Conservation (phyloP, 2,113 vertebrate species). For the Chlorocebus sabaeus region DNA sequence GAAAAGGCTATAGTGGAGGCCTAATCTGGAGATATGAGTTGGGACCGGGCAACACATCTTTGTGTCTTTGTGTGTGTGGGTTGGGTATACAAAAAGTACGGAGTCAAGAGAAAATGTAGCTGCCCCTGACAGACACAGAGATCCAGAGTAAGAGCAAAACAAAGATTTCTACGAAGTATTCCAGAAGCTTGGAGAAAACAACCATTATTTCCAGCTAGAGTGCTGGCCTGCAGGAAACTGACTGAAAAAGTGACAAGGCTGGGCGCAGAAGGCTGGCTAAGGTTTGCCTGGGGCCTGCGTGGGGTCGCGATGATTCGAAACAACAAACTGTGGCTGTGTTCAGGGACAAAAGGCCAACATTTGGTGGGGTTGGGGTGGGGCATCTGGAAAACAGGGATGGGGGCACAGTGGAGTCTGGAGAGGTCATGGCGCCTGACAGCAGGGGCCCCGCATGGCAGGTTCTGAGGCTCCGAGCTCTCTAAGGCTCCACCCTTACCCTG, state of each 20-base stretch:
- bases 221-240: neutral
- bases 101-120: neutral
- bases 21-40: neutral
- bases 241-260: neutral
- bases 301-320: neutral
- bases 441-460: neutral
- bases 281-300: neutral
- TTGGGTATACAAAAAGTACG: neutral
- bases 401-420: neutral
- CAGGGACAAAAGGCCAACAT: neutral
- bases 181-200: neutral
- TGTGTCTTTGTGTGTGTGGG: neutral
- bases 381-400: neutral
- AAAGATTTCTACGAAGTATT: neutral
- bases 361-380: neutral
- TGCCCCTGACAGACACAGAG: neutral
- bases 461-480: neutral
- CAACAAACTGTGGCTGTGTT: neutral
- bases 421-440: neutral
- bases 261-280: neutral
- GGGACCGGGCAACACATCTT: neutral
- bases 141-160: neutral
- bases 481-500: slow-evolving; percentile 83
- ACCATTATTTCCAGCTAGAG: neutral
- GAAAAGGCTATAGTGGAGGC: neutral